These are phyloP conservation scores for Halcyon chelicuti DNA, from an alignment of 2,797 vertebrate species.

Conservation along the genomic window DNA sequence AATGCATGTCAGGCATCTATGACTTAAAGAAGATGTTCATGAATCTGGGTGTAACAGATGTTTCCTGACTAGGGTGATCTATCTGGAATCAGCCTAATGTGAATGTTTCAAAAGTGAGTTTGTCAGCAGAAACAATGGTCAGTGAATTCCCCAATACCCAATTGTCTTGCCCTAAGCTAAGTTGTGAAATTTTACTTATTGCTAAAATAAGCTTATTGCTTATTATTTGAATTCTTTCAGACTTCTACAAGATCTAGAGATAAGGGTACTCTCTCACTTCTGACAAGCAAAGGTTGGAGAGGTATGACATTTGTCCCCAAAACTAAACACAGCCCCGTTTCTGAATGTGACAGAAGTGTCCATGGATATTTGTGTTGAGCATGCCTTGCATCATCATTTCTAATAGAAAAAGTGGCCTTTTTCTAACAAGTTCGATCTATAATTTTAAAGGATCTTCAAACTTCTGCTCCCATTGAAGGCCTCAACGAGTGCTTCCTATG, in stretches of 20 bases:
- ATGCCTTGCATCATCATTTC: neutral
- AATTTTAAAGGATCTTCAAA: neutral
- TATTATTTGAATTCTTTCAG: neutral
- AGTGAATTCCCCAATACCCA: neutral
- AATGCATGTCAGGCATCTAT: no score
- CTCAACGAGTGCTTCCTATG: neutral
- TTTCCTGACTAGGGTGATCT: slow-evolving; percentile 31
- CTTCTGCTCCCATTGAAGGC: neutral
- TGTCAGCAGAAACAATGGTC: neutral
- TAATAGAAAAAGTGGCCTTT: neutral
- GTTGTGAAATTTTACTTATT: neutral
- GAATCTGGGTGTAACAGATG: neutral
- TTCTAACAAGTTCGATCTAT: neutral
- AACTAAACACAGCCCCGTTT: neutral
- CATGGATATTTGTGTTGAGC: neutral
- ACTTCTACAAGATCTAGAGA: neutral
- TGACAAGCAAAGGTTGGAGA: neutral
- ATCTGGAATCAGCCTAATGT: slow-evolving; percentile 17
- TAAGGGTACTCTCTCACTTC: neutral
- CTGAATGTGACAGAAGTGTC: neutral
- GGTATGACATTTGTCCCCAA: neutral
- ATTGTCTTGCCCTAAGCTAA: neutral
- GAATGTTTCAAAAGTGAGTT: slow-evolving; percentile 50
- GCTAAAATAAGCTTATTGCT: neutral
- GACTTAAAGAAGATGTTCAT: no score